These are phyloP conservation scores for Drosophila kepulauana DNA, from an alignment of 1,140 invertebrate species.

Conservation along the genomic window DNA sequence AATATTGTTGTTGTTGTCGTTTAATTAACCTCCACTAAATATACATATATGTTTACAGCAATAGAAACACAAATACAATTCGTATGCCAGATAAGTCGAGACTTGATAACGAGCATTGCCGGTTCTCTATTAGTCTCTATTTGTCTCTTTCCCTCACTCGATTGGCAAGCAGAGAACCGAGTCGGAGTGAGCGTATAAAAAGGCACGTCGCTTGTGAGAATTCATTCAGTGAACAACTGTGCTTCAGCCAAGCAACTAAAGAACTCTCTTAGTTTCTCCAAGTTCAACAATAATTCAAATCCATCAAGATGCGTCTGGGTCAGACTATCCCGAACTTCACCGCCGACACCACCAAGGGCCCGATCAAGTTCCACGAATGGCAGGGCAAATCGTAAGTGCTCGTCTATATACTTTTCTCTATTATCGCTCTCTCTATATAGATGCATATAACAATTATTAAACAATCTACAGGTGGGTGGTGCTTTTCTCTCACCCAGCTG, in stretches of 20 bases:
- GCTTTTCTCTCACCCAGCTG: slow-evolving; percentile 96
- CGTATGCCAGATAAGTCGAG: slow-evolving; percentile 8
- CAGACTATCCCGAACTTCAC: slow-evolving; percentile 91
- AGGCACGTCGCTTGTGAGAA: slow-evolving; percentile 11
- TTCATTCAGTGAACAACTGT: slow-evolving; percentile 60
- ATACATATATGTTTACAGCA: neutral
- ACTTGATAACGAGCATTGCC: slow-evolving; percentile 38
- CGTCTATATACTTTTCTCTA: slow-evolving; percentile 67
- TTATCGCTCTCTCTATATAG: neutral
- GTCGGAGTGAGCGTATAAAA: slow-evolving; percentile 57
- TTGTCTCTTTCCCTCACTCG: slow-evolving; percentile 2
- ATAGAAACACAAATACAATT: neutral
- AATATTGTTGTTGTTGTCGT: neutral
- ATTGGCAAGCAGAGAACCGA: neutral
- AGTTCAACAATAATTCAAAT: slow-evolving; percentile 12
- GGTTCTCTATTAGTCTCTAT: neutral
- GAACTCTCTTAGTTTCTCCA: slow-evolving; percentile 8
- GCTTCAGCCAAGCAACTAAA: slow-evolving; percentile 26
- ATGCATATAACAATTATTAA: neutral
- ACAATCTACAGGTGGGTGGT: slow-evolving; percentile 91
- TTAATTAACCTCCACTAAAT: slow-evolving; percentile 12
- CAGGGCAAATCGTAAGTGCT: slow-evolving; percentile 90
- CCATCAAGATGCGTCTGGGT: slow-evolving; percentile 87
- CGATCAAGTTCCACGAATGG: slow-evolving; percentile 92
- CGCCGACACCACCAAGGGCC: slow-evolving; percentile 90